Conservation (phyloP, 2,113 vertebrate genomes). For the Eclectus roratus region DNA sequence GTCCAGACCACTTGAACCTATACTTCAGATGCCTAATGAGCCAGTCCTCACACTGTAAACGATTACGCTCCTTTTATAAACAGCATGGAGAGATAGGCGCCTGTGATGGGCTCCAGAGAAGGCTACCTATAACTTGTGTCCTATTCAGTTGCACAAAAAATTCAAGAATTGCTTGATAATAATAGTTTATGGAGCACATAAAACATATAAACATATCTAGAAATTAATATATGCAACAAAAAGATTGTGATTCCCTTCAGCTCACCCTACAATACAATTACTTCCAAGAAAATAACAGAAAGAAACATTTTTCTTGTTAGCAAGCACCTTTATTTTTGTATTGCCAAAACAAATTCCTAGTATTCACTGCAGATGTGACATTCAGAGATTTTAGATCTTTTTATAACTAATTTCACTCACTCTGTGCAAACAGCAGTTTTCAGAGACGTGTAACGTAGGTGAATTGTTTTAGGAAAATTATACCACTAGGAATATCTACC, state of each 20-base stretch:
- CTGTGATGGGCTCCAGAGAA: background rate
- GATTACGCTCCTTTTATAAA: background rate
- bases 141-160: background rate
- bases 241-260: background rate
- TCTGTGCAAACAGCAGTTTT: background rate
- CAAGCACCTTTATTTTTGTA: background rate
- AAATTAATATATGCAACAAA: background rate
- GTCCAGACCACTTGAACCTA: background rate
- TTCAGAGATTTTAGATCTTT: background rate
- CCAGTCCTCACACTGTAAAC: background rate
- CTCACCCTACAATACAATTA: background rate
- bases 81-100: background rate
- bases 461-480: background rate
- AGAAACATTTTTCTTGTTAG: background rate
- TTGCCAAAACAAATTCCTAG: background rate
- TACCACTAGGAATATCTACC: background rate
- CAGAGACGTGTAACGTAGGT: accelerated
- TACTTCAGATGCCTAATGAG: background rate
- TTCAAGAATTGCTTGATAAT: background rate
- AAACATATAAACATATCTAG: background rate
- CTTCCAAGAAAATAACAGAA: background rate
- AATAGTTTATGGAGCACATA: background rate
- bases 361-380: background rate
- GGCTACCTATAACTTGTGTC: background rate
- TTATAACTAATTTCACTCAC: background rate